phyloP scores from a whole-genome alignment of 2,797 vertebrate species.

The Crenuchus spilurus region DNA sequence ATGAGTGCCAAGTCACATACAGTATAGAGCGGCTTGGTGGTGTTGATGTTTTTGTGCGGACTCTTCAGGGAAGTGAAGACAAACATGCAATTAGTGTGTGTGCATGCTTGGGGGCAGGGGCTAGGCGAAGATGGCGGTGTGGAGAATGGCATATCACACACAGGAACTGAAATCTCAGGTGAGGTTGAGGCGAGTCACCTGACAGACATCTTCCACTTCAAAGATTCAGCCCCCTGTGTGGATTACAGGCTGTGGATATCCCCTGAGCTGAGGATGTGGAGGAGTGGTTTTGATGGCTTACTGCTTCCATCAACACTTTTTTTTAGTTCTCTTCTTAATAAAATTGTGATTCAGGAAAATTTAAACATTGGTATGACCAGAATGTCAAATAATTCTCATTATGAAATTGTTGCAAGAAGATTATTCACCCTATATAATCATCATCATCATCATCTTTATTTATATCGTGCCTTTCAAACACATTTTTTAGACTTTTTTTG shows the following conservation, averaged over 20 bases:
- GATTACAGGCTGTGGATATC: slow-evolving; percentile 27
- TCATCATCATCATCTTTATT: too few relatives aligned
- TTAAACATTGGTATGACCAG: too few relatives aligned
- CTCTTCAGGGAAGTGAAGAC: slow-evolving; percentile 70
- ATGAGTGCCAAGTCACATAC: slow-evolving; percentile 68
- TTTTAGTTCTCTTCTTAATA: neutral
- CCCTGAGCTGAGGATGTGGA: slow-evolving; percentile 9
- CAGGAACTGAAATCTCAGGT: slow-evolving; percentile 53
- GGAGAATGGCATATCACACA: slow-evolving; percentile 57
- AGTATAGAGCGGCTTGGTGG: slow-evolving; percentile 68
- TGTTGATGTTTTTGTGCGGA: slow-evolving; percentile 72
- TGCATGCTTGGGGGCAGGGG: slow-evolving; percentile 69
- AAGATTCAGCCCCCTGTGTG: slow-evolving; percentile 29
- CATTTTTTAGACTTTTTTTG: too few relatives aligned
- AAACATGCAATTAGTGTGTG: slow-evolving; percentile 78
- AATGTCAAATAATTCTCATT: too few relatives aligned
- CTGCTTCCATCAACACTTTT: neutral
- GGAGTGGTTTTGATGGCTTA: slow-evolving; percentile 25
- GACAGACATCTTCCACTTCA: slow-evolving; percentile 43
- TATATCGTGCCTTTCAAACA: too few relatives aligned
- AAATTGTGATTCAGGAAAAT: too few relatives aligned
- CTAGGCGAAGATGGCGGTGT: slow-evolving; percentile 61
- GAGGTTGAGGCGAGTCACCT: slow-evolving; percentile 44
- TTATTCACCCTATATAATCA: too few relatives aligned
- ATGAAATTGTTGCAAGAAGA: too few relatives aligned